Evolutionary conservation across 2,797 vertebrate genomes (phyloP).

Genomic region (Sciurus carolinensis): DNA sequence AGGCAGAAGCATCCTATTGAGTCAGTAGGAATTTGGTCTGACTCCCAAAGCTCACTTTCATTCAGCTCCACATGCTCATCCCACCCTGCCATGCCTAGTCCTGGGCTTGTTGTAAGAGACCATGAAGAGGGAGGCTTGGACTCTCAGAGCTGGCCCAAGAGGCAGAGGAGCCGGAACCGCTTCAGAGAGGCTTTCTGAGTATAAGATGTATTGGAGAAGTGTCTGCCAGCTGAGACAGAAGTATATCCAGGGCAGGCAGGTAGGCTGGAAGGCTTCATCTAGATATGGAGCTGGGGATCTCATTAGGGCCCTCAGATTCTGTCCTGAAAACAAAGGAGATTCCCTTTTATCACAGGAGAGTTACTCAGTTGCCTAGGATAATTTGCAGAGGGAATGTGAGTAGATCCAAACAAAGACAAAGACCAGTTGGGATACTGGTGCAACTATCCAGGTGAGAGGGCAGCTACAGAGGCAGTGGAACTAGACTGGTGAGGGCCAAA

Average conservation of each 20-base stretch:
- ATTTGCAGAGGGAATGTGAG: constrained; percentile 51
- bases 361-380: neutral
- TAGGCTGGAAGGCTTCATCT: neutral
- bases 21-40: neutral
- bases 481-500: neutral
- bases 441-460: neutral
- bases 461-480: neutral
- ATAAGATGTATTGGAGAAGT: neutral
- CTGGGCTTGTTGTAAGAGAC: neutral
- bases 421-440: neutral
- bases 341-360: neutral
- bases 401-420: neutral
- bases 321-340: neutral
- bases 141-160: neutral
- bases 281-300: neutral
- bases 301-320: neutral
- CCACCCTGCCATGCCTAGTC: neutral
- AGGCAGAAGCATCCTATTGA: neutral
- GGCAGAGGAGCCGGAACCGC: neutral
- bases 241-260: neutral
- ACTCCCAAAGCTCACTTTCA: neutral
- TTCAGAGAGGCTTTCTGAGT: neutral
- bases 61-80: neutral
- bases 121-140: neutral
- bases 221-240: neutral